These are phyloP conservation scores for Drosophila koepferae DNA, from an alignment of 2,888 invertebrate species.

Conservation along the genomic window DNA sequence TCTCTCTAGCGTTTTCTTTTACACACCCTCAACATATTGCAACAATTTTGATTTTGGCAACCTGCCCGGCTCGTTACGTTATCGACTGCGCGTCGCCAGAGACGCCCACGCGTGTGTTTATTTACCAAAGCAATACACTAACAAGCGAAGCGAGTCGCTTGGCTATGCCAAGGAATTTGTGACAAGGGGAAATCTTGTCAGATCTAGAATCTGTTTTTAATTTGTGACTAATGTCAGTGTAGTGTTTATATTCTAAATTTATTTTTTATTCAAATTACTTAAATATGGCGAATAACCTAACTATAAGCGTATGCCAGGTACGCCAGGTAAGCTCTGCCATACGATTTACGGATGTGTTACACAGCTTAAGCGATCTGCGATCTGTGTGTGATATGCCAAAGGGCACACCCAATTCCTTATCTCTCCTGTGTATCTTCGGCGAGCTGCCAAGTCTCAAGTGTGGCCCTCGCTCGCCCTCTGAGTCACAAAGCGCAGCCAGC, in stretches of 20 bases:
- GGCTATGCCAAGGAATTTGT: not conserved
- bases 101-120: constrained; percentile 68
- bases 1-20: constrained; percentile 10
- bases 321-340: constrained; percentile 10
- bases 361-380: constrained; percentile 14
- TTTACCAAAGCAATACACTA: constrained; percentile 58
- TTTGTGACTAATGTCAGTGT: constrained; percentile 6
- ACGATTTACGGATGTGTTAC: not conserved
- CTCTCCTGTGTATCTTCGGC: constrained; percentile 45
- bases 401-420: constrained; percentile 63
- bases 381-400: constrained; percentile 50
- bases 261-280: not conserved
- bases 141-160: not conserved
- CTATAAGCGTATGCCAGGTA: not conserved
- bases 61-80: constrained; percentile 71
- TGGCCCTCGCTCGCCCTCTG: constrained; percentile 34
- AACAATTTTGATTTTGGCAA: constrained; percentile 72
- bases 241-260: constrained; percentile 11
- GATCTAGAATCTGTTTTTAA: not conserved
- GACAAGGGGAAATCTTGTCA: not conserved
- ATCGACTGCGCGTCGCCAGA: constrained; percentile 60
- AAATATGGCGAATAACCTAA: constrained; percentile 2
- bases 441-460: constrained; percentile 57
- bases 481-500: constrained; percentile 62
- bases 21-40: constrained; percentile 62